Percentiles rank a stretch among this genome's conserved stretches.
Conservation (phyloP, 2,797 vertebrate genomes). For the Labroides dimidiatus region DNA sequence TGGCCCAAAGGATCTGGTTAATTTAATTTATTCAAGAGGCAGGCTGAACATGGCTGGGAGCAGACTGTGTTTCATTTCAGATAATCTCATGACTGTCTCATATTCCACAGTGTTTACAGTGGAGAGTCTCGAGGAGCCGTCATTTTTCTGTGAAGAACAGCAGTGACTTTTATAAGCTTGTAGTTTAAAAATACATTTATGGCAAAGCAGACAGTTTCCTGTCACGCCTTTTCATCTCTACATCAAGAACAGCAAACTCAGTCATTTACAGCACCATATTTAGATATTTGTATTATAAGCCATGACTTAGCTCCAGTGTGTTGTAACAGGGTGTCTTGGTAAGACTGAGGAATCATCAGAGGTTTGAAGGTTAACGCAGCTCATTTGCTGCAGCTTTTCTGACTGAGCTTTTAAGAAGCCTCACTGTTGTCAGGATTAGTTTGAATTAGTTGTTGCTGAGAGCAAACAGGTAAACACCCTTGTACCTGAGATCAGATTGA, state of each 20-base stretch:
- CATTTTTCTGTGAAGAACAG: conserved; percentile 8
- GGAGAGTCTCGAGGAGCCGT: conserved; percentile 35
- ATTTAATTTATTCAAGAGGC: conserved; percentile 43
- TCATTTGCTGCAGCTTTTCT: conserved; percentile 57
- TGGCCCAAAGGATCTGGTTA: conserved; percentile 50
- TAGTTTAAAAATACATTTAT: background rate
- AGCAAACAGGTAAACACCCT: conserved; percentile 52
- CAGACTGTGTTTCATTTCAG: conserved; percentile 51
- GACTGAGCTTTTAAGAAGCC: conserved; percentile 56
- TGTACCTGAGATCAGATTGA: conserved; percentile 14
- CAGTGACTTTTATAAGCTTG: background rate
- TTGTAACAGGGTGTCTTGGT: conserved; percentile 20
- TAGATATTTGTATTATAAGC: conserved; percentile 31
- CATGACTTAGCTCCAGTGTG: conserved; percentile 22
- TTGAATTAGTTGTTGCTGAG: conserved; percentile 51
- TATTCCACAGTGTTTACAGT: conserved; percentile 26
- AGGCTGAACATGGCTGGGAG: conserved; percentile 28
- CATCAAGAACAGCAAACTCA: background rate
- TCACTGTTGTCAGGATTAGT: conserved; percentile 56
- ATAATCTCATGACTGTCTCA: conserved; percentile 33
- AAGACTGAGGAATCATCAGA: conserved; percentile 43
- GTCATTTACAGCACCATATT: conserved; percentile 14
- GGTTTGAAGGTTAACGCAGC: conserved; percentile 40
- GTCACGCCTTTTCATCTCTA: background rate
- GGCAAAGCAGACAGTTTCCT: background rate